phyloP scores from a whole-genome alignment of 2,113 vertebrate species.

The Dryoscopus gambensis region DNA sequence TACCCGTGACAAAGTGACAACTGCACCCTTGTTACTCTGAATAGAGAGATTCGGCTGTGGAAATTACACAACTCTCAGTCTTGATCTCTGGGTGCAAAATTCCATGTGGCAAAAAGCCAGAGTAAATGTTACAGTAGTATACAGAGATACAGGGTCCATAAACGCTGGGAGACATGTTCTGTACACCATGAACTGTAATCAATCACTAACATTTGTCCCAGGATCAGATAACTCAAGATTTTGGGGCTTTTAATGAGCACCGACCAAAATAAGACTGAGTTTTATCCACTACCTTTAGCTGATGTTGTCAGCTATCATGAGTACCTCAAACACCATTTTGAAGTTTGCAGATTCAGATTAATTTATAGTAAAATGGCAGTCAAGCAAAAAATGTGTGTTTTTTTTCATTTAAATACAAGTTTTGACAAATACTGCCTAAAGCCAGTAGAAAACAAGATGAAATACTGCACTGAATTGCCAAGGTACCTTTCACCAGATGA shows the following conservation, averaged over 20 bases:
- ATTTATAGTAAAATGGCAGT: not conserved
- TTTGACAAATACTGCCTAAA: not conserved
- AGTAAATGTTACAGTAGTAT: not conserved
- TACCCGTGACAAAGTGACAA: not conserved
- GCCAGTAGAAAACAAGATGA: not conserved
- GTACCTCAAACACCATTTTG: not conserved
- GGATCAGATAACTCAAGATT: not conserved
- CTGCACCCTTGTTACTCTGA: not conserved
- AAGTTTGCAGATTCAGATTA: not conserved
- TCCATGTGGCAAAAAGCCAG: conserved; percentile 33
- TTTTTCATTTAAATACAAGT: not conserved
- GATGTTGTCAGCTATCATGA: not conserved
- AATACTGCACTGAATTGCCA: not conserved
- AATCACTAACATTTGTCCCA: not conserved
- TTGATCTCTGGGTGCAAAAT: conserved; percentile 12
- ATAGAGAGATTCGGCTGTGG: not conserved
- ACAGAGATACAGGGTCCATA: not conserved
- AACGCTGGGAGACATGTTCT: not conserved
- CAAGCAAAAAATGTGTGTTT: not conserved
- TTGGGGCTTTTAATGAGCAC: not conserved
- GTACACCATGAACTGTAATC: not conserved
- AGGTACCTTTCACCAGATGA: not conserved
- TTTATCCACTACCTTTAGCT: not conserved
- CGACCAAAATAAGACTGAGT: not conserved
- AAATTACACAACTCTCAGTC: not conserved